Conservation (phyloP, 1,140 invertebrate species). For the Calosoma granatense region DNA sequence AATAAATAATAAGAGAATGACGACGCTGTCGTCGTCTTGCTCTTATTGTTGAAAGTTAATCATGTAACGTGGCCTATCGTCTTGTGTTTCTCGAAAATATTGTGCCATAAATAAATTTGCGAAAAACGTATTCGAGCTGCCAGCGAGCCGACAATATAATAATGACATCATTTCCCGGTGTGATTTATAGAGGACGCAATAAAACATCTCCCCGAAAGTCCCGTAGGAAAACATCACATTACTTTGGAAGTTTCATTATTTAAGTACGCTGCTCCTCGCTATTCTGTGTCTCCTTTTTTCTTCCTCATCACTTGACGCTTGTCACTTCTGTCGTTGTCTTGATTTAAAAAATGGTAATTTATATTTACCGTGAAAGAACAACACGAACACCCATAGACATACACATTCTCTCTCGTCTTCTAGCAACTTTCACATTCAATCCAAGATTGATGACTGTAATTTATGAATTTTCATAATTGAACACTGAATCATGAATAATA, state of each 20-base stretch:
- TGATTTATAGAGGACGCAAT: slow-evolving; percentile 3
- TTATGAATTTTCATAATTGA: too few relatives aligned
- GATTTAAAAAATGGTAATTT: slow-evolving; percentile 3
- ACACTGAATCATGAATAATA: too few relatives aligned
- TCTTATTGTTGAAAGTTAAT: too few relatives aligned
- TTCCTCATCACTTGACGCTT: background rate
- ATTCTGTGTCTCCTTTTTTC: background rate
- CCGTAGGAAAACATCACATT: background rate
- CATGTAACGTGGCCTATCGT: background rate
- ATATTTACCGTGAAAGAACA: background rate
- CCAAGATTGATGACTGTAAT: too few relatives aligned
- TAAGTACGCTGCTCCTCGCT: background rate
- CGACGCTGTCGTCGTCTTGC: too few relatives aligned
- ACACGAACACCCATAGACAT: too few relatives aligned
- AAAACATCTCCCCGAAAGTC: background rate
- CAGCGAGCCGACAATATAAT: background rate
- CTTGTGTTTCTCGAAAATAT: background rate
- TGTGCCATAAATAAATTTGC: slow-evolving; percentile 1
- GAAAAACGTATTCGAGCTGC: background rate
- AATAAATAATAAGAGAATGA: too few relatives aligned
- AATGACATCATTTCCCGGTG: slow-evolving; percentile 4
- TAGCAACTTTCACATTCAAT: too few relatives aligned
- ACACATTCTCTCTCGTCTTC: too few relatives aligned
- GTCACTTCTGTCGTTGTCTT: background rate
- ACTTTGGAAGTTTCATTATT: slow-evolving; percentile 5